Conservation (phyloP, 2,113 vertebrate genomes). For the Toxotes chatareus region DNA sequence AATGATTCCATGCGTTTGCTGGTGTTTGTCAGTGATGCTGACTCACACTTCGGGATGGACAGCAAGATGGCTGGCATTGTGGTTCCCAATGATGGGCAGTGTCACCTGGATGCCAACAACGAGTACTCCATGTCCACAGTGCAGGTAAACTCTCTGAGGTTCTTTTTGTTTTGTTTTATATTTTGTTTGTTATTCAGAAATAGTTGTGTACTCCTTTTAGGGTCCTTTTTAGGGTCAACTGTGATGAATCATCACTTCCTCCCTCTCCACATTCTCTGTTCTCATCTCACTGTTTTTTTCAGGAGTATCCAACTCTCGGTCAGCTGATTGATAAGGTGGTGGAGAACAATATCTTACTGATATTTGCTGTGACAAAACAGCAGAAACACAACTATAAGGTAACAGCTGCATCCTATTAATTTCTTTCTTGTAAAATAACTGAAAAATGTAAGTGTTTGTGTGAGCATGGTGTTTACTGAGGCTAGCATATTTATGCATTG, state of each 20-base stretch:
- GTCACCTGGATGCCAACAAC: constrained; percentile 94
- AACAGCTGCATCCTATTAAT: constrained; percentile 46
- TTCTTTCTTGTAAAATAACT: neutral
- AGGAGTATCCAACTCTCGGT: constrained; percentile 98
- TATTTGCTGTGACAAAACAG: constrained; percentile 94
- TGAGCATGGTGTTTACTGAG: constrained; percentile 31
- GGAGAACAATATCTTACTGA: constrained; percentile 94
- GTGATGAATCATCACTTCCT: neutral
- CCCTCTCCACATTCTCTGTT: neutral
- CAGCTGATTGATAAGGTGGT: constrained; percentile 96
- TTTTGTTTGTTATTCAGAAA: neutral
- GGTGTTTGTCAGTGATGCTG: constrained; percentile 96
- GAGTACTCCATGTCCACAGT: constrained; percentile 93
- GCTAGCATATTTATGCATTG: constrained; percentile 57
- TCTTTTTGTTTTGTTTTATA: neutral
- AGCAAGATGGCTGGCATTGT: constrained; percentile 98
- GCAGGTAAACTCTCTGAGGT: constrained; percentile 81
- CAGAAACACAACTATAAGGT: constrained; percentile 93
- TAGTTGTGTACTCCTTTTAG: neutral
- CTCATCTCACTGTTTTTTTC: neutral
- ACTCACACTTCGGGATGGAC: constrained; percentile 99
- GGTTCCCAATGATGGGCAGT: constrained; percentile 95
- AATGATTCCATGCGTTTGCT: constrained; percentile 96
- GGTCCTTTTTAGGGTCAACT: neutral
- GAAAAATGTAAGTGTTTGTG: constrained; percentile 3